These are phyloP conservation scores for Mus caroli DNA, from an alignment of 2,797 vertebrate species.

Conservation along the genomic window DNA sequence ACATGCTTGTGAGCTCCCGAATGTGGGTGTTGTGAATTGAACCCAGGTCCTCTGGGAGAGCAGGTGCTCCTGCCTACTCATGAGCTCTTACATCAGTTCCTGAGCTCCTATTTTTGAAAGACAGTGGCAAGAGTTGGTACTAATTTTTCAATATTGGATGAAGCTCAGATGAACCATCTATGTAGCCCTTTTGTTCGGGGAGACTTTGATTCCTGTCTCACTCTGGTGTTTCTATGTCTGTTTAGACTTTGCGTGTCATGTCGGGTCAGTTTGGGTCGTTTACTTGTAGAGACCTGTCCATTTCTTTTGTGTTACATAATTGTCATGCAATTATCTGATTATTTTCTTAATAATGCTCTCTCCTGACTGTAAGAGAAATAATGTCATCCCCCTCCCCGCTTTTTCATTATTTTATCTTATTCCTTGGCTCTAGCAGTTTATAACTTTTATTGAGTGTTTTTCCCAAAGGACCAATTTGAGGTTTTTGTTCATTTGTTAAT, in stretches of 20 bases:
- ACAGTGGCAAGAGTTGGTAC: background rate
- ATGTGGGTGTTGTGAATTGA: background rate
- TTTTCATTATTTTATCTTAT: conserved; percentile 4
- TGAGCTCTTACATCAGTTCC: background rate
- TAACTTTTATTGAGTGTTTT: conserved; percentile 36
- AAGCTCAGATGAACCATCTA: background rate
- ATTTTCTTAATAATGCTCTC: background rate
- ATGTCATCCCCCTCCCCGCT: background rate
- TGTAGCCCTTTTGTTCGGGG: conserved; percentile 1
- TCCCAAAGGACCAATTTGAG: background rate
- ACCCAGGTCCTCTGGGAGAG: background rate
- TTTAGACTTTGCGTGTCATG: background rate
- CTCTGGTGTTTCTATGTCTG: background rate
- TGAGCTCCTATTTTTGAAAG: background rate
- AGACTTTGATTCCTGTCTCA: conserved; percentile 53
- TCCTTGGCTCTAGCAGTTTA: conserved; percentile 2
- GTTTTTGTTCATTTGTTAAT: conserved; percentile 19
- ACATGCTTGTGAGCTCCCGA: background rate
- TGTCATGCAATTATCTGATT: background rate
- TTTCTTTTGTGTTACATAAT: conserved; percentile 1
- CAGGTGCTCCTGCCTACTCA: no score
- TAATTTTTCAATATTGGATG: conserved; percentile 11
- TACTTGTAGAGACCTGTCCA: conserved; percentile 1
- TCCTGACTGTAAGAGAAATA: background rate
- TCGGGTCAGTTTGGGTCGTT: conserved; percentile 12